These are phyloP conservation scores for Brachyrhaphis roseni DNA, from an alignment of 2,797 vertebrate species.

Conservation along the genomic window DNA sequence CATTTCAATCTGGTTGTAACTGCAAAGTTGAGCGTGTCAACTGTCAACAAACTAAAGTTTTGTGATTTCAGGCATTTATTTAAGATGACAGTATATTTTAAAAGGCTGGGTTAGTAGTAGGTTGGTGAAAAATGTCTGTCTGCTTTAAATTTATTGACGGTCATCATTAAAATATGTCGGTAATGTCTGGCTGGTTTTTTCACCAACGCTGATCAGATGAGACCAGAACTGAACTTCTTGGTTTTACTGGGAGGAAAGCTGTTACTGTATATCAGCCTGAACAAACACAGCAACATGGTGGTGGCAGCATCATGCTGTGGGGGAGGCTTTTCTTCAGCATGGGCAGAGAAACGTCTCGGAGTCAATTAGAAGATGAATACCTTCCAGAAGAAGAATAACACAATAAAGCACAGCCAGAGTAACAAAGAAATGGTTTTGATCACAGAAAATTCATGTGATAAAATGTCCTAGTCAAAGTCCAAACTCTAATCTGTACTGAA, in stretches of 20 bases:
- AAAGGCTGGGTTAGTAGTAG: no score
- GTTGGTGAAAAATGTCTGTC: no score
- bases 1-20: background rate
- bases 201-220: background rate
- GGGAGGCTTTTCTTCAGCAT: background rate
- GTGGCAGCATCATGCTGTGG: background rate
- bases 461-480: background rate
- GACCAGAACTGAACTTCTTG: background rate
- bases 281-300: background rate
- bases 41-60: no score
- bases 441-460: background rate
- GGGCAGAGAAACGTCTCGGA: background rate
- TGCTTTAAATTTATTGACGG: no score
- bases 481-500: background rate
- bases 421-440: background rate
- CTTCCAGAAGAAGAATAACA: background rate
- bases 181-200: no score
- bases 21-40: background rate
- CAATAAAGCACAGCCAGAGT: background rate
- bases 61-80: no score
- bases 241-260: background rate
- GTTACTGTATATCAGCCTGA: background rate
- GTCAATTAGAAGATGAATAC: background rate
- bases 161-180: no score
- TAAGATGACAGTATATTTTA: no score